phyloP scores from a whole-genome alignment of 2,888 invertebrate genomes.

The Heliconius hortense region DNA sequence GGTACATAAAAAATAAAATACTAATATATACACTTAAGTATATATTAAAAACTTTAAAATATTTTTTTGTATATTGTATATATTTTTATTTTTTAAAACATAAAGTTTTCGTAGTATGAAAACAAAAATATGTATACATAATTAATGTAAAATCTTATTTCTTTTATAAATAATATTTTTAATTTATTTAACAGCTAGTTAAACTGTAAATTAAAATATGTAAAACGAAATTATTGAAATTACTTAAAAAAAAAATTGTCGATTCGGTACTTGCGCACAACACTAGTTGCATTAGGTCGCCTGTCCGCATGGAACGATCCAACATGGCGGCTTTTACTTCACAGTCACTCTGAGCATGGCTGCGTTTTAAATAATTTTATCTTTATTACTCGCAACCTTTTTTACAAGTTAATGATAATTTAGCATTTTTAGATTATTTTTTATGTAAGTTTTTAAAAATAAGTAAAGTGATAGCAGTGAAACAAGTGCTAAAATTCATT shows the following conservation, averaged over 20 bases:
- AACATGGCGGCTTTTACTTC: slow-evolving; percentile 77
- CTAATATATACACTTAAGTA: too few species aligned
- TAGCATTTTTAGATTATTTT: slow-evolving; percentile 58
- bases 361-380: slow-evolving; percentile 65
- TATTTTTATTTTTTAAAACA: too few species aligned
- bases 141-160: too few species aligned
- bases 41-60: too few species aligned
- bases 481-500: slow-evolving; percentile 67
- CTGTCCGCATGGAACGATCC: slow-evolving; percentile 72
- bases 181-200: background rate
- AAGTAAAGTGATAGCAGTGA: slow-evolving; percentile 67
- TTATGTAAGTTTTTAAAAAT: slow-evolving; percentile 62
- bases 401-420: slow-evolving; percentile 55
- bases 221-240: background rate
- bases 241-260: slow-evolving; percentile 45
- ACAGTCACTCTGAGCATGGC: slow-evolving; percentile 71
- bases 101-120: too few species aligned
- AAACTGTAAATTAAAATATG: background rate
- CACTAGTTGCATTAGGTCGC: slow-evolving; percentile 63
- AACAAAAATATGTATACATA: too few species aligned
- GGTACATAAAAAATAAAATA: background rate
- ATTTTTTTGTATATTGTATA: too few species aligned
- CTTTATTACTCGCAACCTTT: slow-evolving; percentile 56
- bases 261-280: slow-evolving; percentile 70
- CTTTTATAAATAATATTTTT: too few species aligned